Evolutionary conservation across 2,113 vertebrate genomes (phyloP).

Genomic region (Nicator chloris): DNA sequence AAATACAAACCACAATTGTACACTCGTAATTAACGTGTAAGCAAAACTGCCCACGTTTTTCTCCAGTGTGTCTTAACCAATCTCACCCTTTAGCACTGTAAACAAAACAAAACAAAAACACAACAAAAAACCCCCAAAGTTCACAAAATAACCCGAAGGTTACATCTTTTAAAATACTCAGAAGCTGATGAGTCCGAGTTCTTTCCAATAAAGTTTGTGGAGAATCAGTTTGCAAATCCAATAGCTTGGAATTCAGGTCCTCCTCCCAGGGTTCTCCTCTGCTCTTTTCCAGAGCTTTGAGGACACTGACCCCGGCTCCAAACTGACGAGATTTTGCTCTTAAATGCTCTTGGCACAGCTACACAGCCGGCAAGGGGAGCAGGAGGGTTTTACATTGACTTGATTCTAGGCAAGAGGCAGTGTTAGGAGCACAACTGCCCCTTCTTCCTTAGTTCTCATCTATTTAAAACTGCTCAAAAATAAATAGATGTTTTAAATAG

Average conservation of each 20-base stretch:
- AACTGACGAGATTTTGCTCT: slow-evolving; percentile 4
- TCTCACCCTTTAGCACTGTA: not conserved
- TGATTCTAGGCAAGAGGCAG: not conserved
- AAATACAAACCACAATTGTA: not conserved
- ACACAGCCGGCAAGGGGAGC: not conserved
- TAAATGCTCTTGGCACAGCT: not conserved
- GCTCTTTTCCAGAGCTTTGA: slow-evolving; percentile 15
- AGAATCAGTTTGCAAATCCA: not conserved
- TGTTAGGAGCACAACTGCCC: not conserved
- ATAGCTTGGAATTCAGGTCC: not conserved
- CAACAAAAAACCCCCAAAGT: not conserved
- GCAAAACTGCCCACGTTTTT: not conserved
- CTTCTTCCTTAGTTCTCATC: slow-evolving; percentile 21
- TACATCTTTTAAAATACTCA: slow-evolving; percentile 28
- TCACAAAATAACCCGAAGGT: not conserved
- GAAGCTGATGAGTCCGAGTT: not conserved
- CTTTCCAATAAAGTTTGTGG: not conserved
- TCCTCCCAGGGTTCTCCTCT: not conserved
- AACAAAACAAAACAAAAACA: not conserved
- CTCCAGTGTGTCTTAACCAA: not conserved
- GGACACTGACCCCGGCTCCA: slow-evolving; percentile 30
- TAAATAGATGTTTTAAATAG: slow-evolving; percentile 62
- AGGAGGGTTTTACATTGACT: slow-evolving; percentile 16
- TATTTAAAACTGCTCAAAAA: slow-evolving; percentile 62
- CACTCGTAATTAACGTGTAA: not conserved